A percentile compares a stretch with the other conserved stretches of the same genome.
These are phyloP conservation scores for Myiotriccus ornatus DNA, from an alignment of 2,797 vertebrate species.

Conservation along the genomic window DNA sequence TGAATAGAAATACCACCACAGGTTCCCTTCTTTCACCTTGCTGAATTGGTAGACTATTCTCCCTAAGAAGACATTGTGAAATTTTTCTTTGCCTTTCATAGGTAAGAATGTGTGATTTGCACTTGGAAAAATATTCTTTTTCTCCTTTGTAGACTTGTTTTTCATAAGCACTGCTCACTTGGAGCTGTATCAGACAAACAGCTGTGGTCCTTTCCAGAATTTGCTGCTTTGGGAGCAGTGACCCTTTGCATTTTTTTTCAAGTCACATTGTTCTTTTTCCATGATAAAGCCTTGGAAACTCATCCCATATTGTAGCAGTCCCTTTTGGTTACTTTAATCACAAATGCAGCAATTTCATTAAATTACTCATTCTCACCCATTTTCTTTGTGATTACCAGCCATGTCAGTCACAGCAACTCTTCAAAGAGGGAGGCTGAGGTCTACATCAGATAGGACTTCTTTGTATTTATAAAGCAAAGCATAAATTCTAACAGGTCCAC, in stretches of 20 bases:
- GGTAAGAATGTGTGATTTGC: neutral
- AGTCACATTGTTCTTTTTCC: neutral
- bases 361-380: slow-evolving; percentile 16
- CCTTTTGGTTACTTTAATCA: slow-evolving; percentile 32
- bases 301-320: neutral
- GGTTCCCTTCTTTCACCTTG: neutral
- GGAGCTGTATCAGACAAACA: neutral
- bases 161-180: neutral
- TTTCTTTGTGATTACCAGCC: slow-evolving; percentile 19
- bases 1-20: neutral
- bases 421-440: slow-evolving; percentile 51
- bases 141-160: neutral
- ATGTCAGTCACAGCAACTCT: neutral
- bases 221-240: neutral
- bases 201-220: neutral
- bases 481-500: slow-evolving; percentile 60
- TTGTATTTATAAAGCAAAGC: slow-evolving; percentile 61
- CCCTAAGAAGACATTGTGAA: neutral
- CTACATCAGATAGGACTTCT: slow-evolving; percentile 43
- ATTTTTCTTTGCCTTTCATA: neutral
- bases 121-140: neutral
- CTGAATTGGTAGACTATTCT: neutral
- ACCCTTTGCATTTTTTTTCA: neutral
- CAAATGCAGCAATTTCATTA: slow-evolving; percentile 28
- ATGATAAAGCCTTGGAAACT: neutral